Conservation (phyloP, 2,888 invertebrate species). For the Prostheceraeus crozeri region DNA sequence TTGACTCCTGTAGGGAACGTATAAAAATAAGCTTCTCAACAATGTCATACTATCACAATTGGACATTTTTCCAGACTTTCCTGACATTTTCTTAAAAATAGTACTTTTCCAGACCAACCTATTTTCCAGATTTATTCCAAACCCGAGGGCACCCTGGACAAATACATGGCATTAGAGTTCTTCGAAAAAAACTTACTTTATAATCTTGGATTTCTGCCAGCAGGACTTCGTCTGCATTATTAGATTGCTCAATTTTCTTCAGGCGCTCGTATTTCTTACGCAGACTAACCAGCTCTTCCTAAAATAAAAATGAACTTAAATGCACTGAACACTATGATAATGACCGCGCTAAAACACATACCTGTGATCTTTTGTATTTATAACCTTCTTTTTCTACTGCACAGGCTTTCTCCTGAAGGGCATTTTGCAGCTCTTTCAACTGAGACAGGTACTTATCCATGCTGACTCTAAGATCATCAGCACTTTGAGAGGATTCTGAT, state of each 20-base stretch:
- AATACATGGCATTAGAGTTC: no score
- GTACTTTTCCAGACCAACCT: no score
- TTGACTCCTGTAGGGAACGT: no score
- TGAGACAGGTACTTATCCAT: slow-evolving; percentile 94
- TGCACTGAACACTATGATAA: neutral
- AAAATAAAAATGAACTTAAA: no score
- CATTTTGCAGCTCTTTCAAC: slow-evolving; percentile 91
- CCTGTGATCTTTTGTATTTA: slow-evolving; percentile 86
- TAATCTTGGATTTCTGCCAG: slow-evolving; percentile 93
- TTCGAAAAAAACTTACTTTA: slow-evolving; percentile 61
- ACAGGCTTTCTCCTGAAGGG: slow-evolving; percentile 90
- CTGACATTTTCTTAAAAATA: no score
- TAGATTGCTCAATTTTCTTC: slow-evolving; percentile 92
- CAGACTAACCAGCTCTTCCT: slow-evolving; percentile 86
- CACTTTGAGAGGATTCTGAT: slow-evolving; percentile 82
- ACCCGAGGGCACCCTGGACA: no score
- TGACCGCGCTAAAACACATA: slow-evolving; percentile 60
- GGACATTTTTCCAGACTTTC: no score
- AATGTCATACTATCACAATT: no score
- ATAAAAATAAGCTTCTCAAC: no score
- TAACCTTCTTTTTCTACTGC: slow-evolving; percentile 90
- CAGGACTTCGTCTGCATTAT: slow-evolving; percentile 88
- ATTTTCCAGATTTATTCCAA: no score
- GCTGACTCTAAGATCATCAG: slow-evolving; percentile 89
- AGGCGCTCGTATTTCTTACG: slow-evolving; percentile 86